phyloP scores from a whole-genome alignment of 2,113 vertebrate genomes.

The Hassar affinis region DNA sequence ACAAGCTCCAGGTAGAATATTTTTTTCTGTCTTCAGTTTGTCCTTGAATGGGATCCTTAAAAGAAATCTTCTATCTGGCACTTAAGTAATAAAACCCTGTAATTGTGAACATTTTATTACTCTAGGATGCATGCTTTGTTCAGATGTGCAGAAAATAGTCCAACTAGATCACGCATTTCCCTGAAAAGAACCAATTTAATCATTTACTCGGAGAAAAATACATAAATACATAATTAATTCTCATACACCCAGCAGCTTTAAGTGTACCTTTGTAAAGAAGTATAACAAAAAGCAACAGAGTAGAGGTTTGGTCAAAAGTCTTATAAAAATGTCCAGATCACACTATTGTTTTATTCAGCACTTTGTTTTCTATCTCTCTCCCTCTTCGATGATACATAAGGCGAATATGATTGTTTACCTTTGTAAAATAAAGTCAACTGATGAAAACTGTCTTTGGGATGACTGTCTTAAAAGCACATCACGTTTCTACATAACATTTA shows the following conservation, averaged over 20 bases:
- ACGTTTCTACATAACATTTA: not conserved
- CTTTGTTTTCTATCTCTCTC: slow-evolving; percentile 4
- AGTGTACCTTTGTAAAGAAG: slow-evolving; percentile 5
- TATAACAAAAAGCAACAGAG: slow-evolving; percentile 8
- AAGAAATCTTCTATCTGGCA: not conserved
- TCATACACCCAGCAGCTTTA: not conserved
- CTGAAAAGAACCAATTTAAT: not conserved
- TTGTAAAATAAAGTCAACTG: slow-evolving; percentile 65
- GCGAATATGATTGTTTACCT: slow-evolving; percentile 63
- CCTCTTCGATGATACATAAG: slow-evolving; percentile 63
- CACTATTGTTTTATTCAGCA: slow-evolving; percentile 29
- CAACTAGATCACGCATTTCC: not conserved
- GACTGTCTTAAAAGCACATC: not conserved
- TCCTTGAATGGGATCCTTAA: not conserved
- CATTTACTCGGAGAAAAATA: not conserved
- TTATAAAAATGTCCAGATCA: slow-evolving; percentile 16
- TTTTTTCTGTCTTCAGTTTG: not conserved
- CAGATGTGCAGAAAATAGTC: not conserved
- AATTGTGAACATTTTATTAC: not conserved
- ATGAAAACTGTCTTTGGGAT: slow-evolving; percentile 39
- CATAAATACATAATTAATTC: too few species aligned
- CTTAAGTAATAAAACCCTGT: not conserved
- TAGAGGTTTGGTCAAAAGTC: slow-evolving; percentile 19
- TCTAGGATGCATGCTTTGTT: not conserved
- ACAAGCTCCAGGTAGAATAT: not conserved